Evolutionary conservation across 2,888 invertebrate genomes (phyloP).

Genomic region (Cerceris ruficornis): DNA sequence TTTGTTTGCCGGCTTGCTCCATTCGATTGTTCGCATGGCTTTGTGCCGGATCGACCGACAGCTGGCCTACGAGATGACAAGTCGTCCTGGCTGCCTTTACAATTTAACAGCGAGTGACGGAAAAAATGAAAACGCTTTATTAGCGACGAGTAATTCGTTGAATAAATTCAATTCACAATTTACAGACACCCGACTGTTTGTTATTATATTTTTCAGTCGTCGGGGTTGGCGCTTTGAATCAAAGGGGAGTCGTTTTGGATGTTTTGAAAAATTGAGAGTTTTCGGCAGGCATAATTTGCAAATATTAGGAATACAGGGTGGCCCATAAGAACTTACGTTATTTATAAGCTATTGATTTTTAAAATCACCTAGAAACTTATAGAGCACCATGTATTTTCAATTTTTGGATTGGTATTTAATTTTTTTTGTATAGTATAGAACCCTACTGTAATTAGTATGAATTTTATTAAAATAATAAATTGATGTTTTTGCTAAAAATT

Average conservation of each 20-base stretch:
- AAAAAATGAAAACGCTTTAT: conserved; percentile 4
- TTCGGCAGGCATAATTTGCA: neutral
- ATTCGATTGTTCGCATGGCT: conserved; percentile 62
- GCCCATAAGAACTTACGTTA: neutral
- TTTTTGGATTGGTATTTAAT: too few species aligned
- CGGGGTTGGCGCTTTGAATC: too few species aligned
- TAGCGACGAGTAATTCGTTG: neutral
- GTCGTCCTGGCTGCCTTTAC: conserved; percentile 39
- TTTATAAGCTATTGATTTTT: neutral
- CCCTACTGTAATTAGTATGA: too few species aligned
- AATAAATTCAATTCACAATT: neutral
- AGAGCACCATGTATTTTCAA: too few species aligned
- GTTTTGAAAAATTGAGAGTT: too few species aligned
- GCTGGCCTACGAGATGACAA: conserved; percentile 49
- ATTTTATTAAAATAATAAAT: too few species aligned
- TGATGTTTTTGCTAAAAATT: too few species aligned
- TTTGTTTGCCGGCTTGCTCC: conserved; percentile 58
- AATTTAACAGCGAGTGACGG: conserved; percentile 25
- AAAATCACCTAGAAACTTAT: too few species aligned
- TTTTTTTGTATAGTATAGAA: too few species aligned
- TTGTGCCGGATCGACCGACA: conserved; percentile 58
- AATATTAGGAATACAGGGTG: neutral
- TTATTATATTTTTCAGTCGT: neutral
- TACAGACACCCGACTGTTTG: neutral
- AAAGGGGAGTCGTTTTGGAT: too few species aligned